phyloP scores from a whole-genome alignment of 2,113 vertebrate genomes.

The Boulengeromyrus knoepffleri region DNA sequence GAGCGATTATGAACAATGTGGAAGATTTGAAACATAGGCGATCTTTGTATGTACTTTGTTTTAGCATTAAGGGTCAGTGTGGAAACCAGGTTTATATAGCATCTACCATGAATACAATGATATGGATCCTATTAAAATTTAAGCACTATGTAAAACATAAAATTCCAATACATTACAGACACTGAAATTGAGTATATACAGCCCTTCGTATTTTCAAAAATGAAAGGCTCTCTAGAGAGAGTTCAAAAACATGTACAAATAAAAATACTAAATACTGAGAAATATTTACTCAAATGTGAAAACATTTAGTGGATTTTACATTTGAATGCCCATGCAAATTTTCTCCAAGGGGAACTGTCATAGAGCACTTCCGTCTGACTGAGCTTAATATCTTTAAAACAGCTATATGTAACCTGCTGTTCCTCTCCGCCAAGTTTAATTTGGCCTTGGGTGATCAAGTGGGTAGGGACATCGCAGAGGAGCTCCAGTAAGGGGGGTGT shows the following conservation, averaged over 20 bases:
- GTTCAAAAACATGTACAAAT: not conserved
- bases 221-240: not conserved
- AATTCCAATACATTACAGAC: not conserved
- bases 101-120: not conserved
- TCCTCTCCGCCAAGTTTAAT: constrained; percentile 32
- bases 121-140: not conserved
- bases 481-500: constrained; percentile 37
- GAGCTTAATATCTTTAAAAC: constrained; percentile 29
- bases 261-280: not conserved
- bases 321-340: constrained; percentile 32
- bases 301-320: constrained; percentile 44
- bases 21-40: not conserved
- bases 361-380: constrained; percentile 34
- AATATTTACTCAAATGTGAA: constrained; percentile 42
- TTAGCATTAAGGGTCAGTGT: not conserved
- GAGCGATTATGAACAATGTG: not conserved
- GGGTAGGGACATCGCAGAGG: constrained; percentile 33
- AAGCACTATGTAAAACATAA: not conserved
- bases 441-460: constrained; percentile 37
- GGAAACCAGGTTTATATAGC: not conserved
- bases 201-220: not conserved
- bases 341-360: constrained; percentile 31
- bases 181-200: not conserved
- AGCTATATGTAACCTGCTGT: constrained; percentile 24
- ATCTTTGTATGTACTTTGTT: not conserved